phyloP scores from a whole-genome alignment of 2,113 vertebrate genomes.

The Tragulus kanchil region DNA sequence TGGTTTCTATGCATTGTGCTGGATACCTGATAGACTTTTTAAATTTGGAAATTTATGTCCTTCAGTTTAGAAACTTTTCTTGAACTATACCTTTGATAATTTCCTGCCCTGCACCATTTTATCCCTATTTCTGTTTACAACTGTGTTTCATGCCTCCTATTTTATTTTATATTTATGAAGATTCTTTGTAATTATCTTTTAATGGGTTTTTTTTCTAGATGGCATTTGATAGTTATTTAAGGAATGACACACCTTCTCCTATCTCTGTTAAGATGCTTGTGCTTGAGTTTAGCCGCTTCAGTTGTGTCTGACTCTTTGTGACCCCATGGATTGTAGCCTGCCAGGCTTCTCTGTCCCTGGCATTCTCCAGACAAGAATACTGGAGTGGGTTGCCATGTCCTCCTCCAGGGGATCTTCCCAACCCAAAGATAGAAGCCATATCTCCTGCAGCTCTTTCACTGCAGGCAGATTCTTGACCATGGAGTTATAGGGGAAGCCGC shows the following conservation, averaged over 20 bases:
- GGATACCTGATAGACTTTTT: not conserved
- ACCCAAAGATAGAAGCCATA: not conserved
- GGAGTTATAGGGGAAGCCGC: not conserved
- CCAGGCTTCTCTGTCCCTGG: not conserved
- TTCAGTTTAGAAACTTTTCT: constrained; percentile 48
- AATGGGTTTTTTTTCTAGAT: not conserved
- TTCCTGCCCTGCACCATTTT: not conserved
- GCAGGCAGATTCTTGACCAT: not conserved
- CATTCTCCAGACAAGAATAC: not conserved
- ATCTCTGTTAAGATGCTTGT: not conserved
- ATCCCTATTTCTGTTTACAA: not conserved
- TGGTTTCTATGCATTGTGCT: constrained; percentile 32
- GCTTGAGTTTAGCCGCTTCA: not conserved
- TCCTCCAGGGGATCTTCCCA: not conserved
- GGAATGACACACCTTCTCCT: not conserved
- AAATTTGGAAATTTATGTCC: constrained; percentile 53
- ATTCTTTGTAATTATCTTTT: not conserved
- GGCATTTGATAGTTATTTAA: not conserved
- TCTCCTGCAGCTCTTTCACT: not conserved
- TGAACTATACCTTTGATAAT: constrained; percentile 59
- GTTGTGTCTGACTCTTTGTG: rapidly evolving
- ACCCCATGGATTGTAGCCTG: not conserved
- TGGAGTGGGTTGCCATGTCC: not conserved
- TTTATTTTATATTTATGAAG: constrained; percentile 24
- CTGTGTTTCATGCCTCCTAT: not conserved